Conservation (phyloP, 2,888 invertebrate genomes). For the Bellardia bayeri region DNA sequence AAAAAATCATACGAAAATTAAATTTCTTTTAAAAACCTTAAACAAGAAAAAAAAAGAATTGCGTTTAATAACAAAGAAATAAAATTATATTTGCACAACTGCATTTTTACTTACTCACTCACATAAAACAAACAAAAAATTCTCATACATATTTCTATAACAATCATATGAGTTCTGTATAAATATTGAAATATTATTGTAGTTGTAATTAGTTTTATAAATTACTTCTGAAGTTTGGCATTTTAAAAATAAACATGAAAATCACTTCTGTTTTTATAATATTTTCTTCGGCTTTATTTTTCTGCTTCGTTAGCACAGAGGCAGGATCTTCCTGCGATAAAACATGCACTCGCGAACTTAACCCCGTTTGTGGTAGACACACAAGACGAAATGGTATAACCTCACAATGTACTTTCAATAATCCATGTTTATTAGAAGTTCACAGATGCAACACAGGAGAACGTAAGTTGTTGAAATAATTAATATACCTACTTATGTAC, state of each 20-base stretch:
- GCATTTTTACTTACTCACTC: not conserved
- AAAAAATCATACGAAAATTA: too few species aligned
- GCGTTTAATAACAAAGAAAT: not conserved
- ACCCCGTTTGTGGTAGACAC: constrained; percentile 37
- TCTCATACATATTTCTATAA: not conserved
- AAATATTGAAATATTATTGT: not conserved
- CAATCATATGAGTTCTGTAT: not conserved
- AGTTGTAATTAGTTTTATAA: not conserved
- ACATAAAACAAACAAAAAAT: not conserved
- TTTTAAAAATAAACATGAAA: not conserved
- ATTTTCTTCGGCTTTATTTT: not conserved
- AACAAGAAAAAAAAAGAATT: not conserved
- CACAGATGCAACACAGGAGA: constrained; percentile 37
- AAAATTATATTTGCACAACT: constrained; percentile 21
- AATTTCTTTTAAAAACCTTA: too few species aligned
- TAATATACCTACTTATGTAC: too few species aligned
- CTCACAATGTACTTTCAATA: constrained; percentile 64
- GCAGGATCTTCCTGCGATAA: not conserved
- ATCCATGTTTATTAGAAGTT: constrained; percentile 58
- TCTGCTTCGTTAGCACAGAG: not conserved
- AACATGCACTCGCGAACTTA: constrained; percentile 16
- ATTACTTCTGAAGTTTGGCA: not conserved
- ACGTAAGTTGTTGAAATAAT: constrained; percentile 51
- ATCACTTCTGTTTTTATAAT: not conserved
- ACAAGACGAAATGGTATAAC: not conserved